phyloP scores from a whole-genome alignment of 2,113 vertebrate genomes.

The Plotosus lineatus region DNA sequence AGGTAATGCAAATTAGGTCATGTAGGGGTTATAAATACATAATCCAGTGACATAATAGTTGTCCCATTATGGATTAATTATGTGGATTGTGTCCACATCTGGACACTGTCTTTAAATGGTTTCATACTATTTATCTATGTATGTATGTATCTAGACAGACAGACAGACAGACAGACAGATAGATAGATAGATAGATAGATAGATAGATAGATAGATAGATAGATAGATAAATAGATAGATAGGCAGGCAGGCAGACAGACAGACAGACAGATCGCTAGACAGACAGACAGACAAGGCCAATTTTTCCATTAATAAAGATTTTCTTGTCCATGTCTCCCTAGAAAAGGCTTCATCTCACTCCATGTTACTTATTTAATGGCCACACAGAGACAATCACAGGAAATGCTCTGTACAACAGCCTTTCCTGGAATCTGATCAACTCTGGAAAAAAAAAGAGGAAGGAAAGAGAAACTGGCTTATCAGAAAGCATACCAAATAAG shows the following conservation, averaged over 20 bases:
- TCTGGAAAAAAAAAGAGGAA: conserved; percentile 53
- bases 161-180: too few species aligned
- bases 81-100: not conserved
- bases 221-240: too few species aligned
- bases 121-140: too few species aligned
- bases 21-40: conserved; percentile 17
- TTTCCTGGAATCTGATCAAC: conserved; percentile 54
- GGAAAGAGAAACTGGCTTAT: conserved; percentile 76
- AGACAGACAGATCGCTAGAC: too few species aligned
- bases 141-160: too few species aligned
- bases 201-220: too few species aligned
- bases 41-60: not conserved
- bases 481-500: conserved; percentile 73
- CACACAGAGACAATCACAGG: conserved; percentile 68
- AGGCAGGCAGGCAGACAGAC: too few species aligned
- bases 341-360: conserved; percentile 16
- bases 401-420: conserved; percentile 53
- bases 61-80: not conserved
- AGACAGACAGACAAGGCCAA: too few species aligned
- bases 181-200: too few species aligned
- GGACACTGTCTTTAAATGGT: not conserved
- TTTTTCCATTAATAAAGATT: not conserved
- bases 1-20: conserved; percentile 37
- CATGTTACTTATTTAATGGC: conserved; percentile 38
- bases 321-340: conserved; percentile 4